Evolutionary conservation across 2,888 invertebrate species (phyloP).

Genomic region (Hydriomena furcata): DNA sequence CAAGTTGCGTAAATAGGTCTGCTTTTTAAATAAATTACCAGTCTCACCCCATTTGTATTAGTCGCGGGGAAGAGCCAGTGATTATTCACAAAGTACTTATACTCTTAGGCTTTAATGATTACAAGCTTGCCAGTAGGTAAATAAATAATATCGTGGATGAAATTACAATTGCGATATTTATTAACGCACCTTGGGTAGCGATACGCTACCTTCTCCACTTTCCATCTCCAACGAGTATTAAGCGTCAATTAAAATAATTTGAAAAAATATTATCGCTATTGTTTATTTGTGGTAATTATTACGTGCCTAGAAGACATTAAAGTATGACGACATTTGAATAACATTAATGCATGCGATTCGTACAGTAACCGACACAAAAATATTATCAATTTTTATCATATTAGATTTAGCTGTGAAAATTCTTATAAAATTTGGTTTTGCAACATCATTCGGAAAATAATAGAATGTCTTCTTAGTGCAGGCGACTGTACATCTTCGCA

Average conservation of each 20-base stretch:
- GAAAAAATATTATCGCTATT: conserved; percentile 10
- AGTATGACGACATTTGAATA: conserved; percentile 44
- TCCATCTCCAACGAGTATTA: conserved; percentile 12
- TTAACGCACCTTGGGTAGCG: conserved; percentile 31
- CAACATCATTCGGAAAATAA: no score
- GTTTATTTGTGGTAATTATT: conserved; percentile 34
- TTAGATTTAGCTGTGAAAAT: no score
- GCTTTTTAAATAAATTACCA: conserved; percentile 31
- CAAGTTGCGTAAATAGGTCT: conserved; percentile 25
- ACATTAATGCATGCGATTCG: conserved; percentile 47
- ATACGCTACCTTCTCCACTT: conserved; percentile 15
- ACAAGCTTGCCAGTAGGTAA: conserved; percentile 45
- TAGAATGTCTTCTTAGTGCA: no score
- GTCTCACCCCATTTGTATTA: conserved; percentile 42
- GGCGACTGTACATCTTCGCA: conserved; percentile 52
- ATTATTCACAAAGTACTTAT: conserved; percentile 48
- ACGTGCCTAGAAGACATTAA: conserved; percentile 33
- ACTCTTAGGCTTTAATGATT: conserved; percentile 48
- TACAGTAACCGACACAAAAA: no score
- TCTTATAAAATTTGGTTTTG: no score
- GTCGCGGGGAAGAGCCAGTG: conserved; percentile 39
- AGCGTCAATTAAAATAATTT: conserved; percentile 15
- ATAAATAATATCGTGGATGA: conserved; percentile 45
- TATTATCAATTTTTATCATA: no score
- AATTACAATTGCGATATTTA: conserved; percentile 29